Base-by-base conservation (phyloP, 2,797 vertebrate species). In the Semaprochilodus insignis region DNA sequence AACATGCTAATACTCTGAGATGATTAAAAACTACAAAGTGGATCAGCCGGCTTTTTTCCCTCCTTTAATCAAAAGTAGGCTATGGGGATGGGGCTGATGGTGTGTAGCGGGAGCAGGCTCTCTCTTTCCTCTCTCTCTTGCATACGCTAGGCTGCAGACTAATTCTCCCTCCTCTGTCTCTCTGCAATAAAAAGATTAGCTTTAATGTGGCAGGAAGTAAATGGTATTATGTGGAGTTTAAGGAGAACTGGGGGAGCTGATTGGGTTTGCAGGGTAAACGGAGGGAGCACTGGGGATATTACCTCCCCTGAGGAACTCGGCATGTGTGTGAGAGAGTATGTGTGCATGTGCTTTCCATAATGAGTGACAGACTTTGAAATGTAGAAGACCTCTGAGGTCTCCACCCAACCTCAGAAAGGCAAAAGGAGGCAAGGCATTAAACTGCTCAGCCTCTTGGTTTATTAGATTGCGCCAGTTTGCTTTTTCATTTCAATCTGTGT, bases 141-240 rank as follows among this genome's bases (percentile, higher is more conserved):
- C n/a, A 54, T 54, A 21, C 69, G 77, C 65, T 1, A 34, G 36
- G 69, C 60, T 80, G 48, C 71, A 40, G 57, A 77, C 78, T 86
- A 60, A 78, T 81, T 75, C 70, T 70, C 71, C 79, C 69, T 77
- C 55, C 75, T 72, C 75, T 74, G 62, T 63, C 59, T 85, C 52
- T 40, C 78, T 85, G 86, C 82, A 86, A 84, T 86, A 87, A 87
- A 86, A 85, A 82, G 88, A 86, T 89, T 89, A 85, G 76, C 85
- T 84, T 85, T 90, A 88, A 89, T 87, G 83, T 88, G 86, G 73
- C 78, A 84, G 85, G 83, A 87, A 88, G 81, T 79, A 87, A 88
- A 87, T 81, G 74, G 78, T 83, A 88, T 91, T 88, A 88, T 85
- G 81, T 80, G 73, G 59, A 80, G 83, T 82, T 81, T 51, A 78